Evolutionary conservation across 2,888 invertebrate species (phyloP).

Genomic region (Harpalus rubripes): DNA sequence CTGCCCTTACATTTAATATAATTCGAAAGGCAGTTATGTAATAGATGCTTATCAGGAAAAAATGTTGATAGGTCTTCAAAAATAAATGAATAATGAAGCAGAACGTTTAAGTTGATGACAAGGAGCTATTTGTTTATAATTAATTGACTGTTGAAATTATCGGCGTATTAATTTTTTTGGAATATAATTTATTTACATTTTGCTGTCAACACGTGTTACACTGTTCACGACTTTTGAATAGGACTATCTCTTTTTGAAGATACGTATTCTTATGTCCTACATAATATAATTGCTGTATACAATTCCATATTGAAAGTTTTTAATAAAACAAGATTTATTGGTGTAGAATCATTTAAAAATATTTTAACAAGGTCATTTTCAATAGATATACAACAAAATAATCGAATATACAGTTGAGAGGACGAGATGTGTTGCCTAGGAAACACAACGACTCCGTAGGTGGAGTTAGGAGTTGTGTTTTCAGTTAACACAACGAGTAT

Average conservation of each 20-base stretch:
- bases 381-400: no score
- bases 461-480: no score
- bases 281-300: neutral
- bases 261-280: neutral
- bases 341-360: neutral
- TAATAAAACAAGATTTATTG: neutral
- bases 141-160: slow-evolving; percentile 38
- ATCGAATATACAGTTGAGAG: no score
- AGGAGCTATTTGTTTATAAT: slow-evolving; percentile 42
- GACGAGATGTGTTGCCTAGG: no score
- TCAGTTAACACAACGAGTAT: no score
- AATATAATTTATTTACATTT: slow-evolving; percentile 33
- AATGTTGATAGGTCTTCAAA: slow-evolving; percentile 31
- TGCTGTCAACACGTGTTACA: neutral
- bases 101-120: slow-evolving; percentile 31
- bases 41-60: slow-evolving; percentile 33
- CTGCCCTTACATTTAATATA: slow-evolving; percentile 51
- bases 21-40: slow-evolving; percentile 44
- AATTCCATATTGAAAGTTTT: neutral
- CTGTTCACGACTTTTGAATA: neutral
- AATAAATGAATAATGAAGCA: slow-evolving; percentile 13
- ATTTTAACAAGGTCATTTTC: no score
- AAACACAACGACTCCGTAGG: no score
- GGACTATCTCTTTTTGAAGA: slow-evolving; percentile 1
- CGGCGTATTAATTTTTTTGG: slow-evolving; percentile 33